Base-by-base conservation (phyloP, 2,888 invertebrate species). In the Mamestra brassicae region DNA sequence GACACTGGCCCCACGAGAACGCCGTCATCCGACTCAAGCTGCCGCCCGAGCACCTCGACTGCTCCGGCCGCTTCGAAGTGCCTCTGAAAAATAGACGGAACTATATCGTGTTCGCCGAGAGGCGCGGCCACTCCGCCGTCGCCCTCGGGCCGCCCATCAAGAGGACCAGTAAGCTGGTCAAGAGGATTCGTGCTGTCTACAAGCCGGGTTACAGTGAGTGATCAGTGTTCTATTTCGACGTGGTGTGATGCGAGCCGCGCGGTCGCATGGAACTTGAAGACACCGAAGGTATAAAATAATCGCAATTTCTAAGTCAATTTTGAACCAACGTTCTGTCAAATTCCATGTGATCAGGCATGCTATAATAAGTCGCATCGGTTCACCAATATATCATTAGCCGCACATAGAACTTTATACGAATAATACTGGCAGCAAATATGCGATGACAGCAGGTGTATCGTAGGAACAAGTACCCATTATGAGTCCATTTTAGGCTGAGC, bases 141-240 rank as follows among this genome's bases (percentile, higher is more conserved):
- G 96, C 96, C 71, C 93, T 96, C 67, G 96, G 96, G 66, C 96
- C 96, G 83, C 96, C 96, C 85, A 91, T 96, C 86, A 92, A 93
- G 89, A 91, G 95, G 89, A 95, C 95, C 84, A 90, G 90, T 86
- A 94, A 95, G 89, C 91, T 96, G 91, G 89, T 95, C 76, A 92
- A 94, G 90, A 92, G 96, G 92, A 94, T 96, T 87, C 93, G 95
- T 78, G 95, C 96, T 71, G 96, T 96, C 95, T 96, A 96, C 96
- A 93, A 92, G 92, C 92, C 93, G 75, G 95, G 95, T 85, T 96
- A 96, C 95, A 96, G 96, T 96, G 96, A 96, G 96, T 96, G 95
- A 84, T 76, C 82, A 87, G 87, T 87, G 87, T 84, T 84, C 78
- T 87, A 84, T 84, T 81, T 76, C 63, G 76, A 68, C 76, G 84